Conservation (phyloP, 2,888 invertebrate species). For the Ennomos quercinarius region DNA sequence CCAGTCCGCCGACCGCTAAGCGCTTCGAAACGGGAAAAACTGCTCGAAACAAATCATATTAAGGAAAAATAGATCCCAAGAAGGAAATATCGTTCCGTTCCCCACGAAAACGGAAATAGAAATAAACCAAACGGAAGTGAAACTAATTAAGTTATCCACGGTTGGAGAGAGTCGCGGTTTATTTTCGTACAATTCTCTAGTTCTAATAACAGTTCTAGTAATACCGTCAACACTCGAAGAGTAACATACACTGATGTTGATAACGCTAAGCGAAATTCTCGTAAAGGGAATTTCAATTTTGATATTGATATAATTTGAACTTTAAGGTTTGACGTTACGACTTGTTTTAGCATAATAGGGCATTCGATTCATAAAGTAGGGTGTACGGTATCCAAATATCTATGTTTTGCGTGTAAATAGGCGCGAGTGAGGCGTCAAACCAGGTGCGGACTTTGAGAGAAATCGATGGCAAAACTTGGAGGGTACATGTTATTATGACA, state of each 20-base stretch:
- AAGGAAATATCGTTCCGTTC: conserved; percentile 74
- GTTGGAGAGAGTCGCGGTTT: conserved; percentile 74
- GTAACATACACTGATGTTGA: conserved; percentile 76
- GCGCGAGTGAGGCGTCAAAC: conserved; percentile 76
- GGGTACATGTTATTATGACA: conserved; percentile 81
- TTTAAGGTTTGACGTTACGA: conserved; percentile 46
- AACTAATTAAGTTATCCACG: conserved; percentile 84
- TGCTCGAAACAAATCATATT: conserved; percentile 74
- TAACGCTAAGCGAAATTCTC: conserved; percentile 72
- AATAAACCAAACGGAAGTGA: conserved; percentile 82
- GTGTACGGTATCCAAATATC: conserved; percentile 77
- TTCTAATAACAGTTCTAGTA: conserved; percentile 74
- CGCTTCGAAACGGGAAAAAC: conserved; percentile 56
- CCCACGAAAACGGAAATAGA: conserved; percentile 82
- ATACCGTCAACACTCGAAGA: conserved; percentile 77
- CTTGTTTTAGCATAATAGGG: conserved; percentile 48
- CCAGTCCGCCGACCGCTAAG: conserved; percentile 57
- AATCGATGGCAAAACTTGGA: conserved; percentile 73
- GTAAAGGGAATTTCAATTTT: conserved; percentile 56
- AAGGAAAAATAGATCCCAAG: conserved; percentile 76
- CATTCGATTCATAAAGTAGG: conserved; percentile 59
- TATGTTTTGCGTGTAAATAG: conserved; percentile 82
- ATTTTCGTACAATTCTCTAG: conserved; percentile 77
- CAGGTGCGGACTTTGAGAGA: conserved; percentile 76
- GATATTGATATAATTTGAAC: conserved; percentile 47